Percentiles rank a stretch among this genome's conserved stretches.
Conservation (phyloP, 2,113 vertebrate species). For the Agapornis roseicollis region DNA sequence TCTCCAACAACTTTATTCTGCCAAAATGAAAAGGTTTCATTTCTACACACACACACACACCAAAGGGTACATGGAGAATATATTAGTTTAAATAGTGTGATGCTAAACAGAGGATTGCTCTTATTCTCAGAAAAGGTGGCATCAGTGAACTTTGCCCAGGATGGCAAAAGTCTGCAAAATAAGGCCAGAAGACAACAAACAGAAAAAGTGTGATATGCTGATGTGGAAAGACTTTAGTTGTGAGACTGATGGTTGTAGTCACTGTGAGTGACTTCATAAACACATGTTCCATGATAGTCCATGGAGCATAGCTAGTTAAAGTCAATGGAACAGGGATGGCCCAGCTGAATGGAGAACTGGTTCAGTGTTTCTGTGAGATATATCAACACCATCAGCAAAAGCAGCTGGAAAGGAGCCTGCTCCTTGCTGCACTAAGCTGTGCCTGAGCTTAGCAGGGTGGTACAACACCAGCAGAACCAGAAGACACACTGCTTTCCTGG, state of each 20-base stretch:
- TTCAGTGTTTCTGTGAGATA: neutral
- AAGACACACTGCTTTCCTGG: accelerated
- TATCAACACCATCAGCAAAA: accelerated
- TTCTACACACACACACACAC: too few species aligned
- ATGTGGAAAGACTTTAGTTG: neutral
- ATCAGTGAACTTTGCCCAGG: neutral
- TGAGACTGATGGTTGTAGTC: neutral
- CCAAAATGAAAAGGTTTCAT: neutral
- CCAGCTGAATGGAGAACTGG: neutral
- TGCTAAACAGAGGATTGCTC: neutral
- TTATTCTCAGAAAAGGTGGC: neutral
- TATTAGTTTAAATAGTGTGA: neutral
- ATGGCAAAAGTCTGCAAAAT: neutral
- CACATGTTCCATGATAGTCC: accelerated
- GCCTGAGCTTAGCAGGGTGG: neutral
- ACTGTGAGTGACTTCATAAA: accelerated
- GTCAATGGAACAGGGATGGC: accelerated
- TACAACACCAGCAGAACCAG: accelerated
- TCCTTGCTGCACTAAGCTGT: accelerated
- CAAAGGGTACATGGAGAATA: neutral
- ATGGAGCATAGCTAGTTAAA: neutral
- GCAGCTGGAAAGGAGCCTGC: neutral
- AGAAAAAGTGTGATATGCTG: neutral
- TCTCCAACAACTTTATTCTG: neutral
- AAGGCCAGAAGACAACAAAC: neutral